Conservation (phyloP, 2,888 invertebrate genomes). For the Trissolcus japonicus region DNA sequence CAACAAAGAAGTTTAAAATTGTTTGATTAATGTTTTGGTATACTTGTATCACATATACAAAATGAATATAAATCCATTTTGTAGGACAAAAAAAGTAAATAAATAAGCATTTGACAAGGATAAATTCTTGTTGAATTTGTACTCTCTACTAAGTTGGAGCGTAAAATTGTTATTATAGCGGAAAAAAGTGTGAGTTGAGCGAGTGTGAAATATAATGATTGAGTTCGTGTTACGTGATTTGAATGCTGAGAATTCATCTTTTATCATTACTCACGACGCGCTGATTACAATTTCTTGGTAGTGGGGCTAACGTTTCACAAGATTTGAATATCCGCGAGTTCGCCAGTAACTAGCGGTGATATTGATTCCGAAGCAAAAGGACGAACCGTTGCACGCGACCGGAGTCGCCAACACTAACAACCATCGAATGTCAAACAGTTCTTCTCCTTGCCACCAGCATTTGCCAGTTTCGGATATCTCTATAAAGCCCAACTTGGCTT, state of each 20-base stretch:
- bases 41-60: too few species aligned
- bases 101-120: too few species aligned
- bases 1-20: too few species aligned
- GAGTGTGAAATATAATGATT: constrained; percentile 47
- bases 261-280: constrained; percentile 48
- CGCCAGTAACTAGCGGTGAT: constrained; percentile 68
- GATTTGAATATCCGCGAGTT: constrained; percentile 67
- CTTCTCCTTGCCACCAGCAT: constrained; percentile 67
- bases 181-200: constrained; percentile 12
- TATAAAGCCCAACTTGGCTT: constrained; percentile 49
- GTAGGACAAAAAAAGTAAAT: too few species aligned
- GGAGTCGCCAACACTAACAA: constrained; percentile 65
- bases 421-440: constrained; percentile 66
- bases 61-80: too few species aligned
- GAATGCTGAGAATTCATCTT: constrained; percentile 47
- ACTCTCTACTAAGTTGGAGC: constrained; percentile 1
- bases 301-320: constrained; percentile 58
- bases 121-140: neutral
- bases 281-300: constrained; percentile 63
- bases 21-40: too few species aligned
- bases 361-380: constrained; percentile 69
- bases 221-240: constrained; percentile 51
- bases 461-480: constrained; percentile 57
- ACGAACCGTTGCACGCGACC: constrained; percentile 70
- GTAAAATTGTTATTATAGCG: constrained; percentile 19